phyloP scores from a whole-genome alignment of 2,113 vertebrate species.

The Trachemys scripta region DNA sequence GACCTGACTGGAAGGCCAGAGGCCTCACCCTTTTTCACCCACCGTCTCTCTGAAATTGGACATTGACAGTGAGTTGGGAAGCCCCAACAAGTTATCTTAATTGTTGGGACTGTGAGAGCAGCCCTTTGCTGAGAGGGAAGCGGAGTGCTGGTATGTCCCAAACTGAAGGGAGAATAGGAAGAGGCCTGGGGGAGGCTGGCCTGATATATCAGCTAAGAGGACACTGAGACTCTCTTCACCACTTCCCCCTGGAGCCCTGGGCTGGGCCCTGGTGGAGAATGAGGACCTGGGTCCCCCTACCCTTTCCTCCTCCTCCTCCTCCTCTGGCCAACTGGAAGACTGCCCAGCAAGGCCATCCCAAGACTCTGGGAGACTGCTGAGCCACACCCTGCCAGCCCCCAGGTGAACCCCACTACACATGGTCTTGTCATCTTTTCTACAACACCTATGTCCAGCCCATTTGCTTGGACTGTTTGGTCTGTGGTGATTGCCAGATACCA shows the following conservation, averaged over 20 bases:
- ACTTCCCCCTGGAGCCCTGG: not conserved
- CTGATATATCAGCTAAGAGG: not conserved
- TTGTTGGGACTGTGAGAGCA: not conserved
- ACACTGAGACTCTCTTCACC: not conserved
- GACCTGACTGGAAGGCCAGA: not conserved
- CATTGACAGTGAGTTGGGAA: not conserved
- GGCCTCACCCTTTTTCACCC: not conserved
- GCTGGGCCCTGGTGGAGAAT: not conserved
- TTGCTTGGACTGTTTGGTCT: not conserved
- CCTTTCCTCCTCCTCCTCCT: not conserved
- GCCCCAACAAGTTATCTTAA: not conserved
- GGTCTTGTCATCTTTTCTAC: not conserved
- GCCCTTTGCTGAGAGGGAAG: not conserved
- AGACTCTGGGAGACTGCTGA: not conserved
- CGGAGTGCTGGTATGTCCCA: not conserved
- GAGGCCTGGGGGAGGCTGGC: not conserved
- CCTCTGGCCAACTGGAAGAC: not conserved
- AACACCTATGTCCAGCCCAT: not conserved
- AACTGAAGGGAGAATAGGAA: not conserved
- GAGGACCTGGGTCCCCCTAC: not conserved
- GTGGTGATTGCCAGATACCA: not conserved
- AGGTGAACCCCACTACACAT: not conserved
- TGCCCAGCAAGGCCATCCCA: not conserved
- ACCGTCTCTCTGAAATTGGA: not conserved
- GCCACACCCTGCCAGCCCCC: too few species aligned